Evolutionary conservation across 2,888 invertebrate species (phyloP), one percentile per base, ranked within the genome.

Genomic region (Drosophila silvestris): DNA sequence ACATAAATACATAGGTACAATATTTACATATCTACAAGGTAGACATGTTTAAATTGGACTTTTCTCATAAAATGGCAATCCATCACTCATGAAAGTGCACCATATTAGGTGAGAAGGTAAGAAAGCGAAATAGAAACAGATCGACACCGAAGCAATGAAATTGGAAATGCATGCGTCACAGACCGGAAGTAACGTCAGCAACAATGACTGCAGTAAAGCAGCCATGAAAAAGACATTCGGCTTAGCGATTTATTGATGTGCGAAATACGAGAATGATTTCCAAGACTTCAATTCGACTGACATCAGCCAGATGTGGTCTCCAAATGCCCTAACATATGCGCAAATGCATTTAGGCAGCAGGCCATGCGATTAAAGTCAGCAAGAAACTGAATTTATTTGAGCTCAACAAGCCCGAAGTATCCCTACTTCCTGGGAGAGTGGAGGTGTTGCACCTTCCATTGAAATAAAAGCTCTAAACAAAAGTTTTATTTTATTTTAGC

Each of bases 201-300:
- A 28, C 30, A 67, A 52, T 30, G 16, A n/a, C 32, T 50, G 7
- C 37, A 33, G 14, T 14, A 51, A 41, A 32, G 35, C 33, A 66
- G 56, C n/a, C 44, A 35, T 35, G 12, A 28, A 57, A 35, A 5
- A n/a, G 44, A 30, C 12, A 32, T 32, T 60, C 32, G 35, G n/a
- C 16, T 28, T 19, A 39, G 44, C 68, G 63, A 74, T 64, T 66
- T 74, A 79, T 63, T 74, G 77, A 69, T 53, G 70, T 69, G 79
- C 39, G 14, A 69, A 79, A 70, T 37, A n/a, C 47, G 30, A 50
- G 39, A 58, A 52, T 50, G 32, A 68, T 68, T 56, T 30, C 32
- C 26, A 72, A 33, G 41, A 41, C 33, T 51, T 30, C 5, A 22
- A 14, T 32, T 28, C 14, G 47, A 47, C 47, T 26, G 16, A 54